These are phyloP conservation scores for Hypomecis atomaria DNA, from an alignment of 2,888 invertebrate species.

Conservation along the genomic window DNA sequence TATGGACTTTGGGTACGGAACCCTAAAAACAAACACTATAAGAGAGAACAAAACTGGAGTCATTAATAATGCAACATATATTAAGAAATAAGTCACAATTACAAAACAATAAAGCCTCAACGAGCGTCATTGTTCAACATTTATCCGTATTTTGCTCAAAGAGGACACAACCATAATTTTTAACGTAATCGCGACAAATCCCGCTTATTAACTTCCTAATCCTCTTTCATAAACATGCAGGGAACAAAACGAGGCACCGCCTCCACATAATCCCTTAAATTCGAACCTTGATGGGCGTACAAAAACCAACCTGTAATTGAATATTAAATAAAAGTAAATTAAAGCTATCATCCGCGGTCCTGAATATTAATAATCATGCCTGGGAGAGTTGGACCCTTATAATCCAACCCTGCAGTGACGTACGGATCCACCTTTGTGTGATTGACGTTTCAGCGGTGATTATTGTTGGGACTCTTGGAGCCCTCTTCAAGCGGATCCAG, in stretches of 20 bases:
- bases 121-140: constrained; percentile 5
- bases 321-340: constrained; percentile 72
- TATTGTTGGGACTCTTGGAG: constrained; percentile 61
- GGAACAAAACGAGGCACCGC: constrained; percentile 35
- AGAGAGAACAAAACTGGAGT: no score
- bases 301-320: constrained; percentile 62
- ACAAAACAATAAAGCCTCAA: constrained; percentile 3
- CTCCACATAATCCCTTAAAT: constrained; percentile 44
- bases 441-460: constrained; percentile 75
- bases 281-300: constrained; percentile 47
- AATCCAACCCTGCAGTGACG: constrained; percentile 80
- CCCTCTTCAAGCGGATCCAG: constrained; percentile 54
- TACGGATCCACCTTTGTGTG: constrained; percentile 70
- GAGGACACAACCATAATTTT: constrained; percentile 35
- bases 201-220: constrained; percentile 45
- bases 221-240: constrained; percentile 43
- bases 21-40: no score
- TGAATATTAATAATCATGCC: constrained; percentile 77
- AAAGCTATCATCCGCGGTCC: constrained; percentile 64
- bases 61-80: no score
- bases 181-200: constrained; percentile 41
- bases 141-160: constrained; percentile 15
- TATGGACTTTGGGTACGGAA: no score
- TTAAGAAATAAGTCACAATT: background rate
- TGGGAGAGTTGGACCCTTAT: constrained; percentile 77